phyloP scores from a whole-genome alignment of 2,888 invertebrate genomes.

The Fragum whitleyi region DNA sequence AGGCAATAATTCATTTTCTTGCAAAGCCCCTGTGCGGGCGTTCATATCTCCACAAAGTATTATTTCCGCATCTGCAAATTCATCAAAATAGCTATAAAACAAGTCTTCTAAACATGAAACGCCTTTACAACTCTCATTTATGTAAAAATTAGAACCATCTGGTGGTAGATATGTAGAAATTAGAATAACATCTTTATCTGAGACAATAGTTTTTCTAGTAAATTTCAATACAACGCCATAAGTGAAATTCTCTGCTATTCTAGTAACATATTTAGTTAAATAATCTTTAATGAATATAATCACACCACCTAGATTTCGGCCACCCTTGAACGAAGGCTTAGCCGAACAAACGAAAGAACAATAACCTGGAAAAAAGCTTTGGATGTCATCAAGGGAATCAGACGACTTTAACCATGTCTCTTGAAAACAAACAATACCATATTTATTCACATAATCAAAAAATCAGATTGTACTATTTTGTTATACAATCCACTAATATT shows the following conservation, averaged over 20 bases:
- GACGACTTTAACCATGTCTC: not conserved
- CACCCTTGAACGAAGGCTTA: not conserved
- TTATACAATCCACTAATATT: too few species aligned
- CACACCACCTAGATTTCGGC: not conserved
- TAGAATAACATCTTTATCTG: slow-evolving; percentile 2
- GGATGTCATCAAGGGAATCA: not conserved
- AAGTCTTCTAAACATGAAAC: not conserved
- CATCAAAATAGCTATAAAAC: not conserved
- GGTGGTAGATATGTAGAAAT: slow-evolving; percentile 4
- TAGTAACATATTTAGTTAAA: not conserved
- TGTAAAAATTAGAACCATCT: not conserved
- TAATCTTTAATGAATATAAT: not conserved
- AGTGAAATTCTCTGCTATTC: slow-evolving; percentile 6
- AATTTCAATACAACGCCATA: not conserved
- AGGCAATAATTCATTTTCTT: not conserved
- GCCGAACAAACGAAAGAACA: not conserved
- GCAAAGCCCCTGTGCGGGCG: not conserved
- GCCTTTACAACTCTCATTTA: not conserved
- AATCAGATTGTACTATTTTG: too few species aligned
- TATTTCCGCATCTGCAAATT: not conserved
- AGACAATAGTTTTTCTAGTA: not conserved
- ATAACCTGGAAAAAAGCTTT: not conserved
- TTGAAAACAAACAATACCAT: slow-evolving; percentile 3
- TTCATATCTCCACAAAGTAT: slow-evolving; percentile 11
- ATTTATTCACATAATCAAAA: too few species aligned